Base-by-base conservation (phyloP, 2,888 invertebrate genomes). In the Cosmopolites sordidus region DNA sequence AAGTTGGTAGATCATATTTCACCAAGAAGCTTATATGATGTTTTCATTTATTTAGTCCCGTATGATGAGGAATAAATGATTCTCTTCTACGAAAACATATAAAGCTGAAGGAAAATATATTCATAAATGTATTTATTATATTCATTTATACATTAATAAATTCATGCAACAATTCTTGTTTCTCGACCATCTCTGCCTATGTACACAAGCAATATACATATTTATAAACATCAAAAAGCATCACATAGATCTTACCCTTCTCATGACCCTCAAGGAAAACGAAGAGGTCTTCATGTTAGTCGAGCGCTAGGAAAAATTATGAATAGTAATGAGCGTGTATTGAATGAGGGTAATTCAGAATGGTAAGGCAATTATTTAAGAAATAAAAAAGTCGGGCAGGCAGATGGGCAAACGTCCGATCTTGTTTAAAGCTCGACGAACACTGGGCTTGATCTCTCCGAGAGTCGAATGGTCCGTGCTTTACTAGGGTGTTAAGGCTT, bases 261-360 rank as follows among this genome's bases (percentile, higher is more conserved):
- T 79, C 86, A 86, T 87, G 66, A 87, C 86, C 62, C 86, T 83
- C 46, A 87, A 79, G 15, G 86, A 86, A 71, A 86, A 86, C 68
- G 86, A 86, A 44, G 86, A 86, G 37, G 86, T 86, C 82, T 86
- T 87, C 87, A 86, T 87, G 68, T 79, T 83, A 40, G 44, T 43
- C 43, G 44, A 53, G 44, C 39, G 17, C 8, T 22, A 22, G 4
- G 22, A 22, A 22, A 22, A 22, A 22, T n/a, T n/a, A n/a, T 22
- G n/a, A 12, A 33, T 3, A 33, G 11, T 33, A 33, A 6, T 33
- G 5, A 33, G 11, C 33, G 33, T 22, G 3, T 22, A 33, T 33
- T 33, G 33, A 12, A n/a, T n/a, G n/a, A 12, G 33, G 33, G 33
- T 33, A 33, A 22, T 5, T 22, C 8, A 16, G 17, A 40, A 16